These are phyloP conservation scores for Matsumyia berberina DNA, from an alignment of 2,888 invertebrate genomes.

Conservation along the genomic window DNA sequence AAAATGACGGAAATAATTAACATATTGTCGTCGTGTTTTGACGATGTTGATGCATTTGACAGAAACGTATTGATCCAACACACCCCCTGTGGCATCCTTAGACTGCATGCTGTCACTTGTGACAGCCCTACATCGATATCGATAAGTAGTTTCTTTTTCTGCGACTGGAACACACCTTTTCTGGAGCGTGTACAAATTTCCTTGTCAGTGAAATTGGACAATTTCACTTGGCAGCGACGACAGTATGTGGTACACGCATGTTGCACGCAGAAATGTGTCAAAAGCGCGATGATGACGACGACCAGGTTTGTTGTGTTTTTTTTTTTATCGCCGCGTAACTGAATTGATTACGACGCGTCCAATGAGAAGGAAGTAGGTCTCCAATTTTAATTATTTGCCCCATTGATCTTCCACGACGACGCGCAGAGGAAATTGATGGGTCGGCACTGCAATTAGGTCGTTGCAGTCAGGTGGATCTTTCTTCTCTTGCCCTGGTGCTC, in stretches of 20 bases:
- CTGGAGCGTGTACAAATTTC: conserved; percentile 56
- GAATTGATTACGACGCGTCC: conserved; percentile 62
- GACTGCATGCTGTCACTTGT: conserved; percentile 31
- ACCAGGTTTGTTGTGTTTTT: conserved; percentile 13
- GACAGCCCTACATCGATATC: conserved; percentile 27
- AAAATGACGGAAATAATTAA: conserved; percentile 60
- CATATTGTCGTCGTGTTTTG: conserved; percentile 38
- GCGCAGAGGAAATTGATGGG: conserved; percentile 62
- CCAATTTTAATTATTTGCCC: conserved; percentile 67
- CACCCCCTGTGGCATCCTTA: conserved; percentile 17
- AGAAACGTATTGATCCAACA: conserved; percentile 57
- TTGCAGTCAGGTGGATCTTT: conserved; percentile 58
- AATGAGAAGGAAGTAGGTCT: conserved; percentile 63
- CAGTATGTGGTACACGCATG: conserved; percentile 72
- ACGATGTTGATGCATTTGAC: conserved; percentile 26
- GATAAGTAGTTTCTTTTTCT: too few species aligned
- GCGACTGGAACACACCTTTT: conserved; percentile 45
- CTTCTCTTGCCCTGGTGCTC: conserved; percentile 3
- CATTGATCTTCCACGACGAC: conserved; percentile 65
- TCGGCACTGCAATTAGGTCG: conserved; percentile 68
- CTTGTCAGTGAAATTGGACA: conserved; percentile 62
- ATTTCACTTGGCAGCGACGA: conserved; percentile 52
- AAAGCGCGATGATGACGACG: conserved; percentile 49
- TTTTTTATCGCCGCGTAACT: conserved; percentile 40
- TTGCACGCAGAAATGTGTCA: conserved; percentile 69